A percentile compares a stretch with the other conserved stretches of the same genome.
These are phyloP conservation scores for Lasioglossum villosulum DNA, from an alignment of 2,888 invertebrate genomes.

Conservation along the genomic window DNA sequence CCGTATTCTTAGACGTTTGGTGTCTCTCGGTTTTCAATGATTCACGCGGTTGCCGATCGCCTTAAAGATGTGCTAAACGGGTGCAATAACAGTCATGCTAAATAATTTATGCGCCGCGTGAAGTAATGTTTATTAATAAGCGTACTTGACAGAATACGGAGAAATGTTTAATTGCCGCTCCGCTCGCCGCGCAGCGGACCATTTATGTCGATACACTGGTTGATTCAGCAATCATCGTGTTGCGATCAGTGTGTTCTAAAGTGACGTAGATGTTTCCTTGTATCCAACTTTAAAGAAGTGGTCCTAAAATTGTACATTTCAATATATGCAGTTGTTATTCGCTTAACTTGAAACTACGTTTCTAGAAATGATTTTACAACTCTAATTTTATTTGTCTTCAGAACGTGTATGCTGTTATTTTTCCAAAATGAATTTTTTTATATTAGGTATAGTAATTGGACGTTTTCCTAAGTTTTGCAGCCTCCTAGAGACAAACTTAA, in stretches of 20 bases:
- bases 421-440: no score
- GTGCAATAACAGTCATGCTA: conserved; percentile 39
- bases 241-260: neutral
- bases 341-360: no score
- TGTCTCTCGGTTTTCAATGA: conserved; percentile 40
- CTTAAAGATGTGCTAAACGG: conserved; percentile 52
- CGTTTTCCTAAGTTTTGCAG: no score
- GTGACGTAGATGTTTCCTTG: neutral
- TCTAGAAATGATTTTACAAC: no score
- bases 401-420: no score
- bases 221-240: neutral
- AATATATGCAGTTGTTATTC: no score
- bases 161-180: conserved; percentile 47
- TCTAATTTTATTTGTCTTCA: no score
- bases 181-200: conserved; percentile 10
- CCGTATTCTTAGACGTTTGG: conserved; percentile 40
- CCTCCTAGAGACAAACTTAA: no score
- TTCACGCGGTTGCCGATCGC: conserved; percentile 48
- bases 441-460: neutral
- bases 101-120: conserved; percentile 55
- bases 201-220: conserved; percentile 24
- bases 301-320: neutral
- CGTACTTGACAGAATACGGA: conserved; percentile 43
- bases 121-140: conserved; percentile 59
- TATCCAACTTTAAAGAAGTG: neutral